Percentiles rank a stretch among this genome's conserved stretches.
Evolutionary conservation across 2,888 invertebrate species (phyloP).

Genomic region (Rhimphoctona megacephalus): DNA sequence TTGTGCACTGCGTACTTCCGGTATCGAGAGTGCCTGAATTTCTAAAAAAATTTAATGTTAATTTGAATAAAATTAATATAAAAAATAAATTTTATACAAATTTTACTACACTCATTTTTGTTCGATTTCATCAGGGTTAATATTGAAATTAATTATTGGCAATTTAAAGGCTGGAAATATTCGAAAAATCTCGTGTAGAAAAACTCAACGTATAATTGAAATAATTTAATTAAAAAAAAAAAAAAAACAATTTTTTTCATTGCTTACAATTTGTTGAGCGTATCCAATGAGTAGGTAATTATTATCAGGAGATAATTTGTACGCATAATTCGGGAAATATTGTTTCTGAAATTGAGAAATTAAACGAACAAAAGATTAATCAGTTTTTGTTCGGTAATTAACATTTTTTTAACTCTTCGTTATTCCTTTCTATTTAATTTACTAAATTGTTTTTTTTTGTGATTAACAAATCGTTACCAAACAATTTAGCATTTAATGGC

Average conservation of each 20-base stretch:
- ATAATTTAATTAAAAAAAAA: constrained; percentile 1
- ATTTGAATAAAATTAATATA: background rate
- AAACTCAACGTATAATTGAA: background rate
- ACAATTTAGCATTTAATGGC: too few species aligned
- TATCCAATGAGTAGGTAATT: constrained; percentile 80
- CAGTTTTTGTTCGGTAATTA: background rate
- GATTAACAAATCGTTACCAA: too few species aligned
- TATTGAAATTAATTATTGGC: background rate
- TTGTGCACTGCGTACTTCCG: constrained; percentile 89
- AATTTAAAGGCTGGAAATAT: background rate
- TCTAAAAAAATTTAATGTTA: constrained; percentile 83
- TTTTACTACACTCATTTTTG: background rate
- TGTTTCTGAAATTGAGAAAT: constrained; percentile 65
- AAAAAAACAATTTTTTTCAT: constrained; percentile 1
- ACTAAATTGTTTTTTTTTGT: background rate
- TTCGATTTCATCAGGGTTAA: background rate
- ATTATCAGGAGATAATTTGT: constrained; percentile 79
- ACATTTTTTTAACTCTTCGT: background rate
- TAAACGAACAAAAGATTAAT: background rate
- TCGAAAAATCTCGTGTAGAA: background rate
- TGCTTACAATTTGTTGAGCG: constrained; percentile 76
- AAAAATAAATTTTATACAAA: background rate
- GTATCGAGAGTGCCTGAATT: constrained; percentile 89
- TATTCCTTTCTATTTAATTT: background rate
- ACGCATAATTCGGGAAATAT: constrained; percentile 63